Percentiles rank a stretch among this genome's conserved stretches.
These are phyloP conservation scores for Baccha elongata DNA, from an alignment of 2,888 invertebrate genomes.

Conservation along the genomic window DNA sequence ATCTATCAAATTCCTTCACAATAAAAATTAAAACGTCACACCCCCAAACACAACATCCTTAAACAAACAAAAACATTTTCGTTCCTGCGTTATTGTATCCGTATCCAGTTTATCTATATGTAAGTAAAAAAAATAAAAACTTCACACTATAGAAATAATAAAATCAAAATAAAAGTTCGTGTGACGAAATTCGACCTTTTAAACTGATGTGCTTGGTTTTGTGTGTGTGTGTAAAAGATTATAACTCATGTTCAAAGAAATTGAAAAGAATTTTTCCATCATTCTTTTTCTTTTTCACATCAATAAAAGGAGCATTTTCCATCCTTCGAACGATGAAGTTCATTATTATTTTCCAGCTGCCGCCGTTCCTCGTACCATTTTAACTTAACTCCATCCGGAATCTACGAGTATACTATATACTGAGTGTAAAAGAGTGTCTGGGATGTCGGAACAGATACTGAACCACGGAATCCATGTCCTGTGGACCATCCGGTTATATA, in stretches of 20 bases:
- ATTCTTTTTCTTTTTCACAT: not conserved
- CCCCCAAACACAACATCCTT: too few relatives aligned
- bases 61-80: not conserved
- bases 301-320: constrained; percentile 44
- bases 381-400: not conserved
- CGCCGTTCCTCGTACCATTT: not conserved
- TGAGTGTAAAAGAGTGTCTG: not conserved
- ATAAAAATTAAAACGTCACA: too few relatives aligned
- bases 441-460: not conserved
- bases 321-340: constrained; percentile 34
- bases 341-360: constrained; percentile 38
- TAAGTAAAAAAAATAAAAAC: not conserved
- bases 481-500: constrained; percentile 9
- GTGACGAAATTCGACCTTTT: constrained; percentile 27
- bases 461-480: constrained; percentile 9
- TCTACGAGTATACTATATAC: not conserved
- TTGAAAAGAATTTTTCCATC: constrained; percentile 53
- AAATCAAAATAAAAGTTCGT: constrained; percentile 17
- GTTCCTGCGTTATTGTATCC: constrained; percentile 11
- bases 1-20: too few relatives aligned
- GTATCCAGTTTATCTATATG: not conserved
- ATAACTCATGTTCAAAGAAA: constrained; percentile 51
- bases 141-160: not conserved
- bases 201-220: not conserved
- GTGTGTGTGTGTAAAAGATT: constrained; percentile 9